Percentiles rank a stretch among this genome's conserved stretches.
Conservation (phyloP, 2,113 vertebrate genomes). For the Oncorhynchus nerka region DNA sequence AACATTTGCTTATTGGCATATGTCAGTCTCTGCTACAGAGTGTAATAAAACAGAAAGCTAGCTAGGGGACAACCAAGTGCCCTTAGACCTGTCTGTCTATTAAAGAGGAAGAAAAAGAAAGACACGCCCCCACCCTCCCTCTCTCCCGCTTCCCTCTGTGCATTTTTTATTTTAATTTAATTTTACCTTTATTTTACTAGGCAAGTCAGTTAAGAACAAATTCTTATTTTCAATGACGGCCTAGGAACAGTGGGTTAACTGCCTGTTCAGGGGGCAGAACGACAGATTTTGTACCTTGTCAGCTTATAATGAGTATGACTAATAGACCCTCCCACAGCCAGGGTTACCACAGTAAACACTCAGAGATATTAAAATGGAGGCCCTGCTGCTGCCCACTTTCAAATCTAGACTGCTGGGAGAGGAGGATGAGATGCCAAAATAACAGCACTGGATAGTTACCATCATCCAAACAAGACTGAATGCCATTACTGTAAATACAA, state of each 20-base stretch:
- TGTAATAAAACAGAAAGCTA: neutral
- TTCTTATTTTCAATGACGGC: no score
- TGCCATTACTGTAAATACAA: no score
- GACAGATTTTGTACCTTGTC: no score
- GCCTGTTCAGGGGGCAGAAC: no score
- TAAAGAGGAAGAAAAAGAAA: constrained; percentile 1
- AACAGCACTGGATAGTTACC: neutral
- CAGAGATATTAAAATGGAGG: constrained; percentile 67
- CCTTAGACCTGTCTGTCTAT: constrained; percentile 11
- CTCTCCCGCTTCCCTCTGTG: constrained; percentile 30
- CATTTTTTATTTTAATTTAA: constrained; percentile 14
- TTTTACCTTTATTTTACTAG: no score
- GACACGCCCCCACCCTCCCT: neutral
- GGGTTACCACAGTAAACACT: constrained; percentile 60
- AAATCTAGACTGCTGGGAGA: no score
- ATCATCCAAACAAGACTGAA: no score
- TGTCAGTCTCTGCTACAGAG: no score
- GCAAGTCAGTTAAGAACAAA: no score
- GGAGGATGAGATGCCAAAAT: no score
- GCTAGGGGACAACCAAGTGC: neutral
- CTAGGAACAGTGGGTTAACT: no score
- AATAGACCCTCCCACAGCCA: constrained; percentile 43
- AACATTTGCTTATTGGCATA: no score
- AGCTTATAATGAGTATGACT: constrained; percentile 66
- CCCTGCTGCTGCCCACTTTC: neutral